Conservation (phyloP, 1,140 invertebrate genomes). For the Muscidifurax raptorellus region DNA sequence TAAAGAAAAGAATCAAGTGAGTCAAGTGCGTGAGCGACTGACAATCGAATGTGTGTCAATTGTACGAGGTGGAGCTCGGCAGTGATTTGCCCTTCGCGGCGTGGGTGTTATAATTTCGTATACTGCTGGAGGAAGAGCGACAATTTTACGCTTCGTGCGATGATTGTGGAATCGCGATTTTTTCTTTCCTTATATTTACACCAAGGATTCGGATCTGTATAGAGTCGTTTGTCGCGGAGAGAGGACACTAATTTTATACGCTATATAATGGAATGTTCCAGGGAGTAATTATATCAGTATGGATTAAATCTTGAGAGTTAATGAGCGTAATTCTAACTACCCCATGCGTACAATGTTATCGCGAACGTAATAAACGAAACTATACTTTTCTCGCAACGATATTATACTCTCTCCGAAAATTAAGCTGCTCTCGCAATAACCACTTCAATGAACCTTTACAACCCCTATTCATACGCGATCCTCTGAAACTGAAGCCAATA, state of each 20-base stretch:
- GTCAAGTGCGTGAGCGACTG: neutral
- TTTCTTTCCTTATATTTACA: no score
- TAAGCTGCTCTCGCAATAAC: neutral
- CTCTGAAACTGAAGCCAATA: neutral
- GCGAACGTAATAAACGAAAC: neutral
- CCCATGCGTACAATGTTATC: no score
- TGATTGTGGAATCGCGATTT: no score
- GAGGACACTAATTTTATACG: no score
- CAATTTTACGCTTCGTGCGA: no score
- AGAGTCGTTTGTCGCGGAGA: no score
- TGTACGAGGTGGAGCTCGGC: neutral
- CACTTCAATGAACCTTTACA: neutral
- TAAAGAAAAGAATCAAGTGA: constrained; percentile 13
- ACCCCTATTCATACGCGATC: neutral
- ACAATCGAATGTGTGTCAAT: constrained; percentile 5
- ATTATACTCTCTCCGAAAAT: neutral
- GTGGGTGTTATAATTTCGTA: neutral
- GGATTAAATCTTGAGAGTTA: no score
- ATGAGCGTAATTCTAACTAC: no score
- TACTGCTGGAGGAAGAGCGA: no score
- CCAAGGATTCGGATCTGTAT: no score
- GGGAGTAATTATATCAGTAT: no score
- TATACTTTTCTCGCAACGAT: neutral
- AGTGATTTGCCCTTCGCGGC: constrained; percentile 10
- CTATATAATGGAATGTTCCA: no score